phyloP scores from a whole-genome alignment of 2,113 vertebrate species.

The Hippocampus barbouri region DNA sequence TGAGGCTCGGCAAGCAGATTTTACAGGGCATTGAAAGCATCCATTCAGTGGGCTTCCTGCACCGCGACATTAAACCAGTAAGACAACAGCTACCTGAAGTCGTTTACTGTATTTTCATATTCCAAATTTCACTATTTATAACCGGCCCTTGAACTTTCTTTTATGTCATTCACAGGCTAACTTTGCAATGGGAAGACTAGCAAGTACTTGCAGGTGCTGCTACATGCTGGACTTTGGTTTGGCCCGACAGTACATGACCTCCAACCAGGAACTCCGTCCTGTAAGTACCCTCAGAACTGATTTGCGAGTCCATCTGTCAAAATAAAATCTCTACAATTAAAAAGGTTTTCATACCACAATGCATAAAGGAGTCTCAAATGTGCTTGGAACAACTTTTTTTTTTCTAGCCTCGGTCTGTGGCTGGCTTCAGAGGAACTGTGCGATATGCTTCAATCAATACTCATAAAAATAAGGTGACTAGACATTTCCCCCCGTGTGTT shows the following conservation, averaged over 20 bases:
- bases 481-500: not conserved
- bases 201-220: conserved; percentile 94
- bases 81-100: conserved; percentile 26
- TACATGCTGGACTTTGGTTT: conserved; percentile 99
- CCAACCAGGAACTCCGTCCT: conserved; percentile 93
- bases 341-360: not conserved
- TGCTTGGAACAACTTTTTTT: not conserved
- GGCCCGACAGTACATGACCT: conserved; percentile 96
- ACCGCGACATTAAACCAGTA: conserved; percentile 97
- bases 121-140: not conserved
- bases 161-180: conserved; percentile 79
- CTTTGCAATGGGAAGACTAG: conserved; percentile 95
- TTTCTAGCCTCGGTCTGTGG: conserved; percentile 86
- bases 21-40: conserved; percentile 96
- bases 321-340: not conserved
- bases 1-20: conserved; percentile 91
- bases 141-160: not conserved
- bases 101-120: not conserved
- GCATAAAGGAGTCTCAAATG: not conserved
- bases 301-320: not conserved
- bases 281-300: conserved; percentile 72
- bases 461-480: conserved; percentile 90
- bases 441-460: conserved; percentile 96
- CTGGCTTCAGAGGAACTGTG: conserved; percentile 95
- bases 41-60: conserved; percentile 95